Percentiles rank a stretch among this genome's conserved stretches.
These are phyloP conservation scores for Hirundo rustica DNA, from an alignment of 2,797 vertebrate species.

Conservation along the genomic window DNA sequence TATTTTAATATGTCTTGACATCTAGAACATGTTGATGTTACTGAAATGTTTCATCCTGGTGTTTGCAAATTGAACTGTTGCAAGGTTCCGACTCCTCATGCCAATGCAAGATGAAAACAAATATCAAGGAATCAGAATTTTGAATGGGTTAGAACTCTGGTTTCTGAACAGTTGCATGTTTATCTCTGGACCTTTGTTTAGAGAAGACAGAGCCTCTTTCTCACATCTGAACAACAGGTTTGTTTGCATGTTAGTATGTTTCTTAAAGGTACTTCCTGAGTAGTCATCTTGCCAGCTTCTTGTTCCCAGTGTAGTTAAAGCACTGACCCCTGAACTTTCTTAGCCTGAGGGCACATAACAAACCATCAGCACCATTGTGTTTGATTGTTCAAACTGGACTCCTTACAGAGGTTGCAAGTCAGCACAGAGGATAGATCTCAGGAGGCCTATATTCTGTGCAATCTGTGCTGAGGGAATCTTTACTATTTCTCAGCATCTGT, in stretches of 20 bases:
- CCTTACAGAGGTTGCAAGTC: background rate
- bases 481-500: slow-evolving; percentile 36
- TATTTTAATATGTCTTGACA: slow-evolving; percentile 54
- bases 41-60: slow-evolving; percentile 45
- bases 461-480: slow-evolving; percentile 30
- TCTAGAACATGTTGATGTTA: slow-evolving; percentile 50
- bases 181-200: background rate
- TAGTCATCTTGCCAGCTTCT: background rate
- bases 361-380: background rate
- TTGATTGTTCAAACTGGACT: background rate
- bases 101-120: slow-evolving; percentile 22
- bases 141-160: background rate
- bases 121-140: background rate
- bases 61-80: slow-evolving; percentile 35
- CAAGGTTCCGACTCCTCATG: slow-evolving; percentile 1
- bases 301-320: background rate
- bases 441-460: slow-evolving; percentile 9
- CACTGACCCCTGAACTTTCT: background rate
- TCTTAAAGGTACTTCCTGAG: background rate
- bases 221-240: background rate
- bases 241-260: background rate
- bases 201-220: background rate
- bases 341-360: background rate
- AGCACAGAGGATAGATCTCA: background rate
- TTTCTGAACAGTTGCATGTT: background rate